Percentiles rank a stretch among this genome's conserved stretches.
phyloP scores from a whole-genome alignment of 2,888 invertebrate species.

The Lasioglossum vierecki region DNA sequence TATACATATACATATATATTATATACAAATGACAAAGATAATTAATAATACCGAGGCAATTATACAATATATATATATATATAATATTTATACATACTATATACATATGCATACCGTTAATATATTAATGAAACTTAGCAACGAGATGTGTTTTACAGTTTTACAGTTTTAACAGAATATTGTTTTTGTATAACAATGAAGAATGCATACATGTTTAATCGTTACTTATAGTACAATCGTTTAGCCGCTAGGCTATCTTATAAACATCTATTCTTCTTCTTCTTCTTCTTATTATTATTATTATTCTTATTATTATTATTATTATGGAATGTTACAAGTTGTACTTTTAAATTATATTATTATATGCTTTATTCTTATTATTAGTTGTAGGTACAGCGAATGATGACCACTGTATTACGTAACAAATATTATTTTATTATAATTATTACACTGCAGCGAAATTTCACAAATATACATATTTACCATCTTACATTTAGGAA shows the following conservation, averaged over 20 bases:
- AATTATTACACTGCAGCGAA: slow-evolving; percentile 41
- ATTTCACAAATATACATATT: slow-evolving; percentile 48
- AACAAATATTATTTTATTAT: slow-evolving; percentile 53
- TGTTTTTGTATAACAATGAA: slow-evolving; percentile 44
- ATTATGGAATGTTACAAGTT: slow-evolving; percentile 75
- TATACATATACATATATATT: slow-evolving; percentile 41
- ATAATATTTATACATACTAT: too few species aligned
- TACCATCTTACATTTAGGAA: slow-evolving; percentile 43
- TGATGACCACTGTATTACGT: slow-evolving; percentile 34
- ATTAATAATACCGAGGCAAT: slow-evolving; percentile 35
- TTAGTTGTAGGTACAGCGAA: slow-evolving; percentile 36
- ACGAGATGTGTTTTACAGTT: slow-evolving; percentile 60
- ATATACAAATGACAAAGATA: slow-evolving; percentile 34
- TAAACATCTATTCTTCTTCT: slow-evolving; percentile 62
- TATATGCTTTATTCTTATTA: slow-evolving; percentile 64
- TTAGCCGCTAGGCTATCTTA: slow-evolving; percentile 33
- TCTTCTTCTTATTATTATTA: slow-evolving; percentile 55
- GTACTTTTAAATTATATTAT: slow-evolving; percentile 68
- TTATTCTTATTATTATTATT: slow-evolving; percentile 65
- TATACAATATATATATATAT: slow-evolving; percentile 56
- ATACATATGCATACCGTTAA: slow-evolving; percentile 48
- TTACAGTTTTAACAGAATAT: slow-evolving; percentile 62
- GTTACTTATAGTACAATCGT: slow-evolving; percentile 48
- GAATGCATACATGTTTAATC: slow-evolving; percentile 58
- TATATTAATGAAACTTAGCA: slow-evolving; percentile 32